Evolutionary conservation across 35 echinoderm and acorn worm genomes (phyloP).

Genomic region (Strongylocentrotus purpuratus): DNA sequence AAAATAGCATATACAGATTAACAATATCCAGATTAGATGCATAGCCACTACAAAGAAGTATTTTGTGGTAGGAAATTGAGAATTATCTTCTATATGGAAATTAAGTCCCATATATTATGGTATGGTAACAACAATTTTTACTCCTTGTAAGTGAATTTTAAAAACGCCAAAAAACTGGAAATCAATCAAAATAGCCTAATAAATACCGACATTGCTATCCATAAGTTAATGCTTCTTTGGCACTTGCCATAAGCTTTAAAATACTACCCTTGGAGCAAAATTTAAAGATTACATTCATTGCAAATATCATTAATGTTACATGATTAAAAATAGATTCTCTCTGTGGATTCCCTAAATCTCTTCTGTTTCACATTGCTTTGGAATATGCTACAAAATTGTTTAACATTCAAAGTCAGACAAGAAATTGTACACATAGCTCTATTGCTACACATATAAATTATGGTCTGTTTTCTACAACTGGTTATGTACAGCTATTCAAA

Average conservation of each 20-base stretch:
- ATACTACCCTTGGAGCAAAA: neutral
- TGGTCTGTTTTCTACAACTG: neutral
- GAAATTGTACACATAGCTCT: neutral
- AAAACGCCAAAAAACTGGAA: neutral
- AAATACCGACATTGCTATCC: neutral
- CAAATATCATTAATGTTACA: neutral
- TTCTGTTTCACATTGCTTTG: neutral
- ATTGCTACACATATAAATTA: neutral
- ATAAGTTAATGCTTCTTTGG: neutral
- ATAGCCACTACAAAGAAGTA: too few species aligned
- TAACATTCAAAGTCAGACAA: neutral
- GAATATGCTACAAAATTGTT: neutral
- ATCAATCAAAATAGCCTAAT: neutral
- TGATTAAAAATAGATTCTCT: neutral
- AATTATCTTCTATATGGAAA: too few species aligned
- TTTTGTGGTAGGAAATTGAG: too few species aligned
- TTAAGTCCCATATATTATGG: too few species aligned
- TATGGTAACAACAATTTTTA: too few species aligned
- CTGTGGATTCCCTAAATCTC: neutral
- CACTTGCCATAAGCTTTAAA: neutral
- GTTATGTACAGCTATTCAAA: neutral
- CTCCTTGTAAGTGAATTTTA: too few species aligned
- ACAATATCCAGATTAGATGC: too few species aligned
- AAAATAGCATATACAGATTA: too few species aligned
- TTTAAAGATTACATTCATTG: neutral